These are phyloP conservation scores for Diloba caeruleocephala DNA, from an alignment of 2,888 invertebrate species.

Conservation along the genomic window DNA sequence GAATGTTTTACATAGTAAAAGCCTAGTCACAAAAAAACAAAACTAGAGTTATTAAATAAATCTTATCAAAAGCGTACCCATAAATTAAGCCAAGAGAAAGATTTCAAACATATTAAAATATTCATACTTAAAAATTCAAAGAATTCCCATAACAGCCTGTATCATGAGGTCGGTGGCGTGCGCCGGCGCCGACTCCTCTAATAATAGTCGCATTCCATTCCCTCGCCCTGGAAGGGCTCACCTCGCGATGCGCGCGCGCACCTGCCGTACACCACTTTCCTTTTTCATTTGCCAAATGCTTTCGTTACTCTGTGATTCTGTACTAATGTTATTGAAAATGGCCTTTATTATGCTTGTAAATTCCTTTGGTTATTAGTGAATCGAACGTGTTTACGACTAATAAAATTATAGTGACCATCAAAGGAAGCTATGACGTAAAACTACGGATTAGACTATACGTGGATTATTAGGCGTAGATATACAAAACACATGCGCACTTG, in stretches of 20 bases:
- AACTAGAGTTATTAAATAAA: too few relatives aligned
- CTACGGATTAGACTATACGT: conserved; percentile 8
- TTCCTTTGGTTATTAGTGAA: conserved; percentile 20
- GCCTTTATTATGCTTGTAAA: conserved; percentile 20
- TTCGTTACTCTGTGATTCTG: conserved; percentile 62
- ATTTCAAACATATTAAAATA: conserved; percentile 17
- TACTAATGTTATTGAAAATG: conserved; percentile 48
- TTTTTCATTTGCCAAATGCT: conserved; percentile 78
- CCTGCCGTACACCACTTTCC: conserved; percentile 81
- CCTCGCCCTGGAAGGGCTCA: conserved; percentile 69
- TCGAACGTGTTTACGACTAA: conserved; percentile 28
- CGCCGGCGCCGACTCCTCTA: conserved; percentile 82
- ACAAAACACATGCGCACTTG: conserved; percentile 15
- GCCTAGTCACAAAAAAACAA: too few relatives aligned
- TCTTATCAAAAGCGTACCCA: background rate
- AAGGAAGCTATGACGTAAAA: conserved; percentile 24
- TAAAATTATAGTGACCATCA: conserved; percentile 19
- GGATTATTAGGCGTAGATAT: conserved; percentile 11
- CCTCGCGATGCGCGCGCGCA: conserved; percentile 66
- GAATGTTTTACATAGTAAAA: too few relatives aligned
- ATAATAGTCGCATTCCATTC: conserved; percentile 85
- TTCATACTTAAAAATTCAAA: conserved; percentile 27
- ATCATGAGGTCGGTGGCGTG: conserved; percentile 69
- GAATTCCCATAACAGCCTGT: conserved; percentile 62
- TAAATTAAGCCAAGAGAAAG: too few relatives aligned